These are phyloP conservation scores for Chaunax sp. DNA, from an alignment of 2,797 vertebrate genomes.

Conservation along the genomic window DNA sequence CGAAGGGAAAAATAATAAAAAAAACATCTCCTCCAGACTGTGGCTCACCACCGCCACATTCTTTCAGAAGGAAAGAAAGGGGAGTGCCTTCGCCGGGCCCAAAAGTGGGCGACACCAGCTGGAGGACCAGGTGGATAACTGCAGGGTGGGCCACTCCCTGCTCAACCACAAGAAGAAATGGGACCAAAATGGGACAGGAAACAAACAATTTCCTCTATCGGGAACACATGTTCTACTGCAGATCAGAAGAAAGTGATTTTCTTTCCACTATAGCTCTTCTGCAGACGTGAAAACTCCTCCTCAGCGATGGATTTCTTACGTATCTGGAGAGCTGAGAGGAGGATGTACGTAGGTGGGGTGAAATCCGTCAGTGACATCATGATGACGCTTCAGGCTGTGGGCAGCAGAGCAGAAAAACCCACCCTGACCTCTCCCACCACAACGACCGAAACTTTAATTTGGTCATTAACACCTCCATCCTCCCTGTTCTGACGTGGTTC, in stretches of 20 bases:
- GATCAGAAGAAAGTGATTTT: conserved; percentile 15
- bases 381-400: too few species aligned
- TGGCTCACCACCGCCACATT: conserved; percentile 55
- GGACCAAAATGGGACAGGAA: conserved; percentile 41
- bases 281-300: conserved; percentile 31
- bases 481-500: conserved; percentile 10
- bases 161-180: conserved; percentile 25
- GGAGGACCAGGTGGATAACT: conserved; percentile 57
- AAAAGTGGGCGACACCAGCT: conserved; percentile 54
- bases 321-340: conserved; percentile 29
- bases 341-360: conserved; percentile 51
- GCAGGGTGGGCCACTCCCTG: conserved; percentile 49
- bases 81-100: conserved; percentile 1
- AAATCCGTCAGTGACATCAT: conserved; percentile 49
- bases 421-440: conserved; percentile 41
- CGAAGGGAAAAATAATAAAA: conserved; percentile 48
- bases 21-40: conserved; percentile 46
- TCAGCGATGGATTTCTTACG: too few species aligned
- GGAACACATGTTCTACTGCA: conserved; percentile 45
- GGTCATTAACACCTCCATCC: conserved; percentile 29
- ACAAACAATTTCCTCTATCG: conserved; percentile 47
- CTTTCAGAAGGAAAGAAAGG: conserved; percentile 22
- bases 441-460: conserved; percentile 34
- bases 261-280: conserved; percentile 14
- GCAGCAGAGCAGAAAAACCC: conserved; percentile 23